Percentiles rank a stretch among this genome's conserved stretches.
Conservation (phyloP, 1,140 invertebrate genomes). For the Drosophila repleta region DNA sequence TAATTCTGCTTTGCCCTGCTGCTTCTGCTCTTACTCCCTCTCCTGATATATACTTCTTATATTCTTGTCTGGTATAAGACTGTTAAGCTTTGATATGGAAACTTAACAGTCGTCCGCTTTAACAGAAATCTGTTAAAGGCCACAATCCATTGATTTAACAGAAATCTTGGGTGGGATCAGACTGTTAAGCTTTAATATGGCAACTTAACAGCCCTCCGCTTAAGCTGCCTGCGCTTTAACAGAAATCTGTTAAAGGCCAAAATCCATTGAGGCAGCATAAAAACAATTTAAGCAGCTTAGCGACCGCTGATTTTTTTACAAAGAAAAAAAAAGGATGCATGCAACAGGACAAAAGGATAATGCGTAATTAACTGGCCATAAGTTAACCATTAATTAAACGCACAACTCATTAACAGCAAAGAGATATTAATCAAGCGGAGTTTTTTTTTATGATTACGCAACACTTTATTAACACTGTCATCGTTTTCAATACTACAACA, state of each 20-base stretch:
- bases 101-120: conserved; percentile 1
- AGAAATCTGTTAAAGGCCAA: conserved; percentile 9
- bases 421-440: background rate
- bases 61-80: background rate
- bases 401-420: conserved; percentile 12
- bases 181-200: background rate
- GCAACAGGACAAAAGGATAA: conserved; percentile 8
- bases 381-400: conserved; percentile 38
- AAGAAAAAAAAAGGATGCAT: background rate
- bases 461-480: background rate
- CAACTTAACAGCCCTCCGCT: conserved; percentile 7
- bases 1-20: background rate
- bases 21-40: background rate
- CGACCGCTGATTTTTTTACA: background rate
- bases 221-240: background rate
- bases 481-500: background rate
- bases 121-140: conserved; percentile 16
- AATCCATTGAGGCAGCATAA: background rate
- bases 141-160: conserved; percentile 3
- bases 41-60: background rate
- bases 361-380: conserved; percentile 29
- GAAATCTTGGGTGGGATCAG: background rate
- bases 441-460: conserved; percentile 4
- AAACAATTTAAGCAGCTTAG: conserved; percentile 29
- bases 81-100: background rate